These are phyloP conservation scores for Sebastes paucispinis DNA, from an alignment of 2,797 vertebrate species.

Conservation along the genomic window DNA sequence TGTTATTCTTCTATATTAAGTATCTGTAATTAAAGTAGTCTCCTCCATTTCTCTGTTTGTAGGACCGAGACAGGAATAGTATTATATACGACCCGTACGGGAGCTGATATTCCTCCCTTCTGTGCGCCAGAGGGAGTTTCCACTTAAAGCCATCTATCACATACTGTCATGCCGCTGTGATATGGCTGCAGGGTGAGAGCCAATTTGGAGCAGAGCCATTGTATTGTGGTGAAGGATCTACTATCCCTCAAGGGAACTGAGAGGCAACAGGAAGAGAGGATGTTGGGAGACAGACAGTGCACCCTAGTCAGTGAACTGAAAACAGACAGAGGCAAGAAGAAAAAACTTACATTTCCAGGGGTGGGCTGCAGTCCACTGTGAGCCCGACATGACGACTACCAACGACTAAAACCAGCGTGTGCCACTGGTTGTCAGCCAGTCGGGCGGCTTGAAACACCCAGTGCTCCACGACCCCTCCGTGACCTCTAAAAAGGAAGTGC, in stretches of 20 bases:
- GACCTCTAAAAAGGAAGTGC: conserved; percentile 87
- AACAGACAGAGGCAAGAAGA: background rate
- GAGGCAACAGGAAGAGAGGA: conserved; percentile 47
- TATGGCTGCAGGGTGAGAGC: conserved; percentile 54
- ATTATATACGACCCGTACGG: conserved; percentile 14
- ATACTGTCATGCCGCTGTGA: conserved; percentile 65
- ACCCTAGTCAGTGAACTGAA: conserved; percentile 2
- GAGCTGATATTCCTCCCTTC: conserved; percentile 44
- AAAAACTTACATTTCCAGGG: conserved; percentile 86
- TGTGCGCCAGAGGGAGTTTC: conserved; percentile 69
- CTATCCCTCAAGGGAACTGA: conserved; percentile 39
- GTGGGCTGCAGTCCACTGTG: conserved; percentile 86
- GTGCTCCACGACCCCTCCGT: conserved; percentile 73
- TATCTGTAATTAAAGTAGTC: conserved; percentile 21
- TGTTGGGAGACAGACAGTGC: conserved; percentile 18
- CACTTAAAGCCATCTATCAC: conserved; percentile 71
- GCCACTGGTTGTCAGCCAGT: conserved; percentile 87
- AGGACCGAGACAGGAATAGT: conserved; percentile 4
- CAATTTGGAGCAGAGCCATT: conserved; percentile 62
- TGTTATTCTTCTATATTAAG: conserved; percentile 24
- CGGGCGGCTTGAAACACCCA: conserved; percentile 82
- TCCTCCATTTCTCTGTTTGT: conserved; percentile 13
- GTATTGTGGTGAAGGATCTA: conserved; percentile 69
- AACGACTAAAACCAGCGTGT: conserved; percentile 87
- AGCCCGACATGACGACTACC: conserved; percentile 83